Evolutionary conservation across 2,888 invertebrate genomes (phyloP), one percentile per base, ranked within the genome.

Genomic region (Drosophila meridionalis): DNA sequence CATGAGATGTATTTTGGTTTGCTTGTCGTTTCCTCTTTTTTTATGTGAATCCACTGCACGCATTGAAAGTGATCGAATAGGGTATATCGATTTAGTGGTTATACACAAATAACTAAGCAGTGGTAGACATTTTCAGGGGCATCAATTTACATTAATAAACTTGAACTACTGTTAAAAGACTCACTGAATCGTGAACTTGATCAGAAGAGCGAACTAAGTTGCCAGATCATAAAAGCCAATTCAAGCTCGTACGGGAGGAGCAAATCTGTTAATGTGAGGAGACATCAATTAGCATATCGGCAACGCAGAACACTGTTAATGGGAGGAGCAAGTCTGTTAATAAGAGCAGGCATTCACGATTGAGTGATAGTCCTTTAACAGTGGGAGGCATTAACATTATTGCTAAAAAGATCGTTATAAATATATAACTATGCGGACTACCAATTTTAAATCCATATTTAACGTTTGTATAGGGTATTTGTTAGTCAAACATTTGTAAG

Each of bases 1-100:
- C 58, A 71, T 20, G 66, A 62, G 61, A 67, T 68, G 55, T 60
- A 32, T 71, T 70, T 76, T 48, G 52, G 53, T 53, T 50, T 64
- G 53, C 26, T 64, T 59, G 50, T 2, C 43, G n/a, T 55, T 68
- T 73, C 52, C 32, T 38, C 14, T 8, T 55, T 45, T 45, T 40
- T 12, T 57, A 40, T 45, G 30, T 26, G 8, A 20, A 36, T 68
- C 30, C 58, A 28, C 55, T 47, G 26, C 11, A 14, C 14, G 4
- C 36, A n/a, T 14, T 47, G 11, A 9, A 28, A 43, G n/a, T 32
- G n/a, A 26, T 1, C 11, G 36, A 36, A 59, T 7, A 8, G 32
- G 50, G 40, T 26, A 50, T 48, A 59, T 20, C 20, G 20, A 20
- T 20, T 20, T 20, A 20, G 20, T 20, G 20, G 1, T 20, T 20